Evolutionary conservation across 2,888 invertebrate genomes (phyloP).

Genomic region (Mystacides longicornis): DNA sequence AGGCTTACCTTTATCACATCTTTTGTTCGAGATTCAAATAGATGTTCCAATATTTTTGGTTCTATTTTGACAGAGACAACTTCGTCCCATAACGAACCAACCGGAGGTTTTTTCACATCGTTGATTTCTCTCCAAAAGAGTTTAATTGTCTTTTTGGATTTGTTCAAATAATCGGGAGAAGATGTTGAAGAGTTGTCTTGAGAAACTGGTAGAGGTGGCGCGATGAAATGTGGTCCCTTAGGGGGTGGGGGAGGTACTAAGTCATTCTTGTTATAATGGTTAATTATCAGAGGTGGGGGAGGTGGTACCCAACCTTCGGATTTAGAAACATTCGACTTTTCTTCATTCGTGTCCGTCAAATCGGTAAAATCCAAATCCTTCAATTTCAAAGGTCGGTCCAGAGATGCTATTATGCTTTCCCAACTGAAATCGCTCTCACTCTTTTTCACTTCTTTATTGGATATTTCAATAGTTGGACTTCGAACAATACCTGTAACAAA

Average conservation of each 20-base stretch:
- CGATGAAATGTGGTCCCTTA: slow-evolving; percentile 31
- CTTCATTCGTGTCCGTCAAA: slow-evolving; percentile 82
- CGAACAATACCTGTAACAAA: slow-evolving; percentile 61
- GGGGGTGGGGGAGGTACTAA: slow-evolving; percentile 45
- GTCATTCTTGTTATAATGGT: slow-evolving; percentile 42
- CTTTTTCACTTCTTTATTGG: slow-evolving; percentile 60
- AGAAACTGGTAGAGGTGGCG: slow-evolving; percentile 29
- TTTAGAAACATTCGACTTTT: slow-evolving; percentile 61
- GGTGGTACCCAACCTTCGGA: slow-evolving; percentile 35
- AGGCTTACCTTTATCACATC: slow-evolving; percentile 87
- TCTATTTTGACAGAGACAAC: slow-evolving; percentile 79
- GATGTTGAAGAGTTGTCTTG: slow-evolving; percentile 29
- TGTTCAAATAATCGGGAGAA: slow-evolving; percentile 34
- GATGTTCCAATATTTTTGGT: slow-evolving; percentile 86
- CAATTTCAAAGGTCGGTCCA: slow-evolving; percentile 68
- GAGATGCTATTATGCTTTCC: slow-evolving; percentile 79
- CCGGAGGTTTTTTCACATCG: slow-evolving; percentile 53
- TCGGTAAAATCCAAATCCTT: slow-evolving; percentile 98
- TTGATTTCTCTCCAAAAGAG: slow-evolving; percentile 96
- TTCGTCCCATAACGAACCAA: slow-evolving; percentile 86
- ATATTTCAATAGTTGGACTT: slow-evolving; percentile 47
- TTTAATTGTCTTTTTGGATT: slow-evolving; percentile 94
- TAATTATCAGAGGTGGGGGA: slow-evolving; percentile 65
- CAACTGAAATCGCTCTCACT: slow-evolving; percentile 93
- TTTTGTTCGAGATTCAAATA: slow-evolving; percentile 95